Percentiles rank a stretch among this genome's conserved stretches.
Evolutionary conservation across 2,797 vertebrate species (phyloP).

Genomic region (Streptopelia turtur): DNA sequence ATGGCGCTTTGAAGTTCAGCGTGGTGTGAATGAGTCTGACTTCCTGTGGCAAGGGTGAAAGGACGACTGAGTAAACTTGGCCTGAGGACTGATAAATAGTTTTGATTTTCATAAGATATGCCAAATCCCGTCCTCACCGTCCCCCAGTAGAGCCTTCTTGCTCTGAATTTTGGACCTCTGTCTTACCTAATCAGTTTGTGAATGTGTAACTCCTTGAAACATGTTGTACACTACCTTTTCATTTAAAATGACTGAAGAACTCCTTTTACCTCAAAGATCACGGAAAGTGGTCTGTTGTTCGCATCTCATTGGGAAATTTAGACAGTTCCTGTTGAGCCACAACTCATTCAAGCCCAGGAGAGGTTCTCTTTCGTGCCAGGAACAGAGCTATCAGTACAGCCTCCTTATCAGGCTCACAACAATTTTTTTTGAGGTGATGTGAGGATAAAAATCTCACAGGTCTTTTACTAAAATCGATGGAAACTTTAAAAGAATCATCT

Average conservation of each 20-base stretch:
- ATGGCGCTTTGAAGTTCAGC: neutral
- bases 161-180: neutral
- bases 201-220: neutral
- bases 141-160: neutral
- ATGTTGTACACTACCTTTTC: neutral
- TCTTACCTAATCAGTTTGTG: neutral
- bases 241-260: neutral
- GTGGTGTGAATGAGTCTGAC: slow-evolving; percentile 17
- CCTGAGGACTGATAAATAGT: neutral
- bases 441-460: neutral
- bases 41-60: slow-evolving; percentile 55
- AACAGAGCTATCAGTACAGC: neutral
- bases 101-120: neutral
- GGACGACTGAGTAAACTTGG: slow-evolving; percentile 54
- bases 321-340: neutral
- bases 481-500: neutral
- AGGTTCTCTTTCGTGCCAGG: neutral
- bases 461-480: neutral
- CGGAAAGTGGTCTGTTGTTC: neutral
- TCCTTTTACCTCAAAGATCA: neutral
- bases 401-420: neutral
- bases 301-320: neutral
- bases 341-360: neutral
- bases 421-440: neutral
- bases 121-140: neutral